phyloP scores from a whole-genome alignment of 2,888 invertebrate genomes.

The Drosophila demipolita region DNA sequence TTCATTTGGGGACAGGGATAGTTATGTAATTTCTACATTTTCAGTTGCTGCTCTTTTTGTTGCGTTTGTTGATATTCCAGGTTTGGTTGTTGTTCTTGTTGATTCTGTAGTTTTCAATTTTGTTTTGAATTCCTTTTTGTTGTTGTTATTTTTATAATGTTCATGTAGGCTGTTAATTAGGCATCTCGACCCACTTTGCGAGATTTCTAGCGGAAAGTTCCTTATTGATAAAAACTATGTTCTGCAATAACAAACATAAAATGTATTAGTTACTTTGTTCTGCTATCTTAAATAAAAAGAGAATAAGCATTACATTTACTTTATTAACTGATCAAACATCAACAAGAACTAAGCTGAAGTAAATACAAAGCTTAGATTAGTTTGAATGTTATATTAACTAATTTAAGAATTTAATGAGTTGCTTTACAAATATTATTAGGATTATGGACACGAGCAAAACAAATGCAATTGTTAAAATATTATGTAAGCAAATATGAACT shows the following conservation, averaged over 20 bases:
- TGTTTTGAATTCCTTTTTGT: conserved; percentile 24
- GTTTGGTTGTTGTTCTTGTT: conserved; percentile 10
- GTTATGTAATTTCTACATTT: conserved; percentile 4
- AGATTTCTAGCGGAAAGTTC: conserved; percentile 94
- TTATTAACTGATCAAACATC: not conserved
- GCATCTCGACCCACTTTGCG: conserved; percentile 89
- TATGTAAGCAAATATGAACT: not conserved
- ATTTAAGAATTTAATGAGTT: not conserved
- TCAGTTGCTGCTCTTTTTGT: conserved; percentile 24
- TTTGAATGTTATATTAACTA: not conserved
- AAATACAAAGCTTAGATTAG: not conserved
- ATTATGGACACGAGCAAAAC: not conserved
- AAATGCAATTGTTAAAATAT: not conserved
- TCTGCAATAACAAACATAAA: conserved; percentile 85
- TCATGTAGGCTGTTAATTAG: conserved; percentile 77
- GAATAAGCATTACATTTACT: not conserved
- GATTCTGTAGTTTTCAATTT: conserved; percentile 21
- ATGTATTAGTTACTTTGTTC: not conserved
- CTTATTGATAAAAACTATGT: conserved; percentile 94
- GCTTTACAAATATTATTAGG: not conserved
- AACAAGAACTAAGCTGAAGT: not conserved
- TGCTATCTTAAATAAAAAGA: not conserved
- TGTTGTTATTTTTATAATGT: conserved; percentile 42
- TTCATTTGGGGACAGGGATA: not conserved
- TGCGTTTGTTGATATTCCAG: not conserved